Conservation (phyloP, 2,888 invertebrate genomes). For the Silvanus unidentatus region DNA sequence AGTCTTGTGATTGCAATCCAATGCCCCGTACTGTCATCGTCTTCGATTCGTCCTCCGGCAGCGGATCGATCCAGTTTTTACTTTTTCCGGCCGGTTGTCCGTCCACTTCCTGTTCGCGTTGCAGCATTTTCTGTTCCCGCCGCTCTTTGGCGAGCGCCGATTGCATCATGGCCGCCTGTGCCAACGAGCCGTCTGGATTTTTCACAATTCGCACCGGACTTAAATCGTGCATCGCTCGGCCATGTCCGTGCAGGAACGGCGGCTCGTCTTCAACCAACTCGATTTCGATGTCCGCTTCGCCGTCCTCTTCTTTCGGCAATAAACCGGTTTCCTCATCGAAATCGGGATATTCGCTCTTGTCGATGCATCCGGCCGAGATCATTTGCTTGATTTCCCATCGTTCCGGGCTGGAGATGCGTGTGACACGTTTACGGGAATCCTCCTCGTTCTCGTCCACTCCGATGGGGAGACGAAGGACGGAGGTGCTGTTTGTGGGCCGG, state of each 20-base stretch:
- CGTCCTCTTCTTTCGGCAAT: conserved; percentile 84
- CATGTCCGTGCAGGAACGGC: conserved; percentile 88
- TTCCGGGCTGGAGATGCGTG: conserved; percentile 92
- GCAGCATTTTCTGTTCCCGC: conserved; percentile 93
- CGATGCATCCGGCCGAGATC: conserved; percentile 87
- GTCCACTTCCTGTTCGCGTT: conserved; percentile 87
- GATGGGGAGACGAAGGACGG: conserved; percentile 41
- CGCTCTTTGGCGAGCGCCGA: conserved; percentile 96
- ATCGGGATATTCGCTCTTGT: conserved; percentile 91
- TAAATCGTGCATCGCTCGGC: conserved; percentile 82
- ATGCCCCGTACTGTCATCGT: conserved; percentile 70
- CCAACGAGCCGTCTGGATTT: conserved; percentile 98
- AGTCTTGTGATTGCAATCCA: conserved; percentile 77
- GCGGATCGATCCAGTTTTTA: conserved; percentile 95
- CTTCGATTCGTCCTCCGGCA: conserved; percentile 60
- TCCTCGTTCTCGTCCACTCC: conserved; percentile 71
- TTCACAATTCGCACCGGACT: conserved; percentile 94
- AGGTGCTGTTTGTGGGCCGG: conserved; percentile 64
- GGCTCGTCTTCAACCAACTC: conserved; percentile 98
- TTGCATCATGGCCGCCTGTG: conserved; percentile 99
- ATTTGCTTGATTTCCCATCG: conserved; percentile 97
- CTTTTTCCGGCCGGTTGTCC: conserved; percentile 74
- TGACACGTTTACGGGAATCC: conserved; percentile 75
- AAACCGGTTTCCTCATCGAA: conserved; percentile 96
- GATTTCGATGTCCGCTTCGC: conserved; percentile 96